Evolutionary conservation across 2,888 invertebrate genomes (phyloP).

Genomic region (Keiferia lycopersicella): DNA sequence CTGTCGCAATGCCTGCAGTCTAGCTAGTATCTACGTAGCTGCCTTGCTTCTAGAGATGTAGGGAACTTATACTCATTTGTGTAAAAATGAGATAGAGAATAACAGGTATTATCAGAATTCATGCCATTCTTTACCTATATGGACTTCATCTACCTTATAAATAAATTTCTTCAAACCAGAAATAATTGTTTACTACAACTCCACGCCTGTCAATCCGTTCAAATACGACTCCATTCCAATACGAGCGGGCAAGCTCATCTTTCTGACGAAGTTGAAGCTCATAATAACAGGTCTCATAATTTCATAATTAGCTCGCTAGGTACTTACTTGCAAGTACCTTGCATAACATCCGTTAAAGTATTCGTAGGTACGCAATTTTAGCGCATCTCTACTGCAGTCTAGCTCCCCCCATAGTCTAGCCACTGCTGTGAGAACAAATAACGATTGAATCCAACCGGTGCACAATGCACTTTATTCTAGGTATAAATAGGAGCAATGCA

Average conservation of each 20-base stretch:
- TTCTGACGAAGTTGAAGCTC: not conserved
- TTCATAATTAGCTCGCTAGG: not conserved
- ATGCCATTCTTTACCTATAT: too few species aligned
- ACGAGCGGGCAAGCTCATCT: not conserved
- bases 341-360: not conserved
- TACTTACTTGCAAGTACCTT: too few species aligned
- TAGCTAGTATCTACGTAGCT: conserved; percentile 31
- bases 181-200: not conserved
- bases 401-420: conserved; percentile 38
- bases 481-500: conserved; percentile 20
- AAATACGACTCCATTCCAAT: not conserved
- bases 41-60: conserved; percentile 5
- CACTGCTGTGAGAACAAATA: conserved; percentile 71
- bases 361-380: not conserved
- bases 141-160: too few species aligned
- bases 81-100: conserved; percentile 37
- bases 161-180: not conserved
- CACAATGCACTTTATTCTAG: conserved; percentile 24
- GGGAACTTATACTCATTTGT: not conserved
- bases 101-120: too few species aligned
- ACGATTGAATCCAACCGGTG: conserved; percentile 46
- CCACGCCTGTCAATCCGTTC: not conserved
- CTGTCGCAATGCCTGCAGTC: conserved; percentile 59
- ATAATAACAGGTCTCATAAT: conserved; percentile 5
- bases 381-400: conserved; percentile 20